These are phyloP conservation scores for Diadumene lineata DNA, from an alignment of 92 coral and sea anemone species.

Conservation along the genomic window DNA sequence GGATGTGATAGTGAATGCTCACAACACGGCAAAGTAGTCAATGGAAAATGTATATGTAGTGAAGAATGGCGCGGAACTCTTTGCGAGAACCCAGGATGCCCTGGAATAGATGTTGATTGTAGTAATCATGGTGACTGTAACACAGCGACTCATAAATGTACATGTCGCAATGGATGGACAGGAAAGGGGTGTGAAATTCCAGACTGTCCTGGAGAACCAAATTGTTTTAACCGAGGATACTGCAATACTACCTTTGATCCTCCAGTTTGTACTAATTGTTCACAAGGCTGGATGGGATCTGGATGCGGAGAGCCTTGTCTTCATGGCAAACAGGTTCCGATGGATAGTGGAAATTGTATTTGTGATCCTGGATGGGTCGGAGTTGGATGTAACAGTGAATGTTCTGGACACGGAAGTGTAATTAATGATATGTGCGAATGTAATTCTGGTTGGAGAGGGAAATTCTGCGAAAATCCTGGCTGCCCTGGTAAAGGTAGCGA, in stretches of 20 bases:
- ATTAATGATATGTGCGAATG: conserved; percentile 46
- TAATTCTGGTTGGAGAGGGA: conserved; percentile 61
- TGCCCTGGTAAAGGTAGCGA: conserved; percentile 68
- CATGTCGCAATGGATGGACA: conserved; percentile 65
- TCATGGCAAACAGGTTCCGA: conserved; percentile 61
- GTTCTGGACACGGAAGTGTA: conserved; percentile 67
- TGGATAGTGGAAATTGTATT: conserved; percentile 67
- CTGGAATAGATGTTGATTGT: conserved; percentile 58
- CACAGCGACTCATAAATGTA: conserved; percentile 66
- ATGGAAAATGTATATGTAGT: conserved; percentile 44
- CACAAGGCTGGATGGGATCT: conserved; percentile 74
- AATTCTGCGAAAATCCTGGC: conserved; percentile 70
- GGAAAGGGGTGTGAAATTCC: conserved; percentile 66
- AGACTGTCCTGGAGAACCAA: conserved; percentile 70
- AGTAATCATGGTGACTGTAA: conserved; percentile 65
- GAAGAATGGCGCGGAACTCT: conserved; percentile 66
- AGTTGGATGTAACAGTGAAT: conserved; percentile 68
- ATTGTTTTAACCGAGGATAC: conserved; percentile 66
- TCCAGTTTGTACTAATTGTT: conserved; percentile 60
- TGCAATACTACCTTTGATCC: conserved; percentile 59
- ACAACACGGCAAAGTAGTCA: conserved; percentile 51
- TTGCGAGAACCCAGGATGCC: conserved; percentile 64
- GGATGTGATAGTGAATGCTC: conserved; percentile 76
- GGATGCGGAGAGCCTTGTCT: conserved; percentile 62
- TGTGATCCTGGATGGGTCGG: conserved; percentile 69